Base-by-base conservation (phyloP, 2,797 vertebrate genomes). In the Moxostoma hubbsi region DNA sequence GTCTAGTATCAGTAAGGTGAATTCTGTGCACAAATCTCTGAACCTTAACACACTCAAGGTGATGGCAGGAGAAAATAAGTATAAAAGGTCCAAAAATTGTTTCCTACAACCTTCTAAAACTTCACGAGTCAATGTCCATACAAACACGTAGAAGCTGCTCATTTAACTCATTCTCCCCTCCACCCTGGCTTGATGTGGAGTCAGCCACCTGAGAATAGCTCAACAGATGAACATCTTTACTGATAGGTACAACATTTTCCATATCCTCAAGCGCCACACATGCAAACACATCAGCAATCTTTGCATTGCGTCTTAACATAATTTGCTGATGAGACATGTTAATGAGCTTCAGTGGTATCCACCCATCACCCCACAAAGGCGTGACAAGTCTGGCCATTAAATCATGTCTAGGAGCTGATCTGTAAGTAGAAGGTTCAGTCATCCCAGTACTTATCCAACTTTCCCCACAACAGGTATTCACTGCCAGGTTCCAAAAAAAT, bases 61-160 rank as follows among this genome's bases (percentile, higher is more conserved):
- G 58, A 61, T 61, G 9, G 9, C 16, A 2, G 7, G 55, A 16
- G 10, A 61, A 36, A 36, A 12, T 61, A 36, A 24, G 24, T 24
- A 24, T 36, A 61, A 5, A 1, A 57, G 55, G 55, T 57, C 55
- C 15, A 16, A 2, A 57, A 57, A 8, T 57, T 57, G 8, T 57
- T 57, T 57, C 55, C 5, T 9, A 57, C 55, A 15, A 57, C 15
- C 55, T 18, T 55, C 13, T 53, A 55, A 9, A 46, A 62, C 64
- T 36, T 81, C 64, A 80, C 64, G 71, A 69, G 63, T 6, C 2
- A 1, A 75, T 45, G 55, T 80, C 71, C 5, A 80, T 18, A 15
- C 79, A 71, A 57, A 80, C 24, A 13, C 5, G 10, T 6, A 62
- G 11, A 9, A 62, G 24, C 24, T 62, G 59, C 59, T 36, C 36